phyloP scores from a whole-genome alignment of 2,797 vertebrate genomes.

The Thaleichthys pacificus region DNA sequence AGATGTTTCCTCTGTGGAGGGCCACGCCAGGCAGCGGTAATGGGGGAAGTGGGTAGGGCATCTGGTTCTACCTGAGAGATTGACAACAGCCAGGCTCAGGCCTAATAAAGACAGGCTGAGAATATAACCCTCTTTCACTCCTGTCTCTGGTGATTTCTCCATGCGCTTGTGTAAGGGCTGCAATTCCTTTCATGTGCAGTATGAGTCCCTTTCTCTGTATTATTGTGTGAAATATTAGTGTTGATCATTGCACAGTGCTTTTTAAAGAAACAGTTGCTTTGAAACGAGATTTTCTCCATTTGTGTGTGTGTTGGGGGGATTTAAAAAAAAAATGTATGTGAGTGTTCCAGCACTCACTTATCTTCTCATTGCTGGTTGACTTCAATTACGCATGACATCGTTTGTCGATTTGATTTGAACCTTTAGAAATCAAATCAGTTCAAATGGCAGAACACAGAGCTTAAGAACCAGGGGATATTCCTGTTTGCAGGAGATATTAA shows the following conservation, averaged over 20 bases:
- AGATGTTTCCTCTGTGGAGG: slow-evolving; percentile 63
- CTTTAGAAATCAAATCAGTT: slow-evolving; percentile 31
- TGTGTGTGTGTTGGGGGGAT: slow-evolving; percentile 3
- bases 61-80: slow-evolving; percentile 68
- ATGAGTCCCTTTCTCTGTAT: slow-evolving; percentile 48
- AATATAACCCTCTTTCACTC: slow-evolving; percentile 64
- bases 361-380: slow-evolving; percentile 50
- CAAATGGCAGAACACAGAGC: slow-evolving; percentile 23
- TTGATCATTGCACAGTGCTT: slow-evolving; percentile 55
- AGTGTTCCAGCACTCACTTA: slow-evolving; percentile 41
- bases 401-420: slow-evolving; percentile 32
- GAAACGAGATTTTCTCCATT: slow-evolving; percentile 69
- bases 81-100: slow-evolving; percentile 51
- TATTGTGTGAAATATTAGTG: slow-evolving; percentile 50
- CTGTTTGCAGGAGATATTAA: slow-evolving; percentile 29
- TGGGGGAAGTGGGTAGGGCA: slow-evolving; percentile 54
- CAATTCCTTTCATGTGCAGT: slow-evolving; percentile 43
- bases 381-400: slow-evolving; percentile 36
- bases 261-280: slow-evolving; percentile 77
- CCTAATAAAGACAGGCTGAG: slow-evolving; percentile 53
- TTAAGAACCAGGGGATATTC: slow-evolving; percentile 44
- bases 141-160: slow-evolving; percentile 68
- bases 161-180: slow-evolving; percentile 65
- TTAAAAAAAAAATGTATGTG: too few species aligned
- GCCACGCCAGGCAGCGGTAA: slow-evolving; percentile 42